Evolutionary conservation across 2,888 invertebrate genomes (phyloP), one percentile per base, ranked within the genome.

Genomic region (Clanis bilineata): DNA sequence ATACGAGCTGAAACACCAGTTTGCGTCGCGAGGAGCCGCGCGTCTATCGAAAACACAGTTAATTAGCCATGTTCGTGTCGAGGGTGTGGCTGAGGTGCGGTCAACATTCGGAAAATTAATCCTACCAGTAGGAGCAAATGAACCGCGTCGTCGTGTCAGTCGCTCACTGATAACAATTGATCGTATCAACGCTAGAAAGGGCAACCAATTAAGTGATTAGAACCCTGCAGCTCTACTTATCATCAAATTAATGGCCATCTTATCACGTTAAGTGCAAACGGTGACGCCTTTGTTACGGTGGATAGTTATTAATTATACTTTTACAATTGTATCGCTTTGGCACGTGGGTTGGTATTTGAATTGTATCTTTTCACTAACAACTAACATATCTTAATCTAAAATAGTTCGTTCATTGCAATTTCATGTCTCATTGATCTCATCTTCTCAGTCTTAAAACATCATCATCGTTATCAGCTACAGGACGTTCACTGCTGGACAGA

Each of bases 21-120:
- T 64, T 63, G 62, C 58, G 47, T 43, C 57, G 61, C 58, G 66
- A 67, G 61, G 28, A 61, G 61, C 69, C 72, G 77, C 74, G 72
- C 75, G 76, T 76, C 81, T 85, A 86, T 88, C 85, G 86, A 87
- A 87, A 88, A 81, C 85, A 82, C 83, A 85, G 86, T 90, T 90
- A 90, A 92, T 91, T 91, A 90, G 88, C 72, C 62, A 63, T 69
- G 74, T 76, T 75, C 74, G 74, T 72, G 70, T 73, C 72, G 65
- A 71, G 84, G 90, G 90, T 73, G 90, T 80, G 89, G 82, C 87
- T 68, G 64, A 81, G 92, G 91, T 74, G 91, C 79, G 90, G 90
- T 83, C 84, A 80, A 83, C 87, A 87, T 90, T 89, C 80, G 83
- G 84, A 79, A 88, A 88, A 90, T 88, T 92, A 91, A 88, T 90